phyloP scores from a whole-genome alignment of 2,113 vertebrate species.

The Piprites chloris region DNA sequence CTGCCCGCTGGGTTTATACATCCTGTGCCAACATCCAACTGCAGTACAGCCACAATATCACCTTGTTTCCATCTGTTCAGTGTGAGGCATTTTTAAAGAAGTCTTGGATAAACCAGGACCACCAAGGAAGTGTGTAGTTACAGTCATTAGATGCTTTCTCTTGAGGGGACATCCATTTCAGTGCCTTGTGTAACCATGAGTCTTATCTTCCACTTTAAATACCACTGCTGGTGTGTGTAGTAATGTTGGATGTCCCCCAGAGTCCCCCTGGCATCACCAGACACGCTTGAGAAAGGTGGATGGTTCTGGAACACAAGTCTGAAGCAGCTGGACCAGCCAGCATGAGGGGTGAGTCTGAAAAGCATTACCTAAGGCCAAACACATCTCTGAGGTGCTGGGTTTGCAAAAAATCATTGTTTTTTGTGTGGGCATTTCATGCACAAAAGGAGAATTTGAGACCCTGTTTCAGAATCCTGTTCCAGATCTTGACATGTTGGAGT shows the following conservation, averaged over 20 bases:
- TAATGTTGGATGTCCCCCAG: fast-evolving
- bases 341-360: fast-evolving
- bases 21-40: background rate
- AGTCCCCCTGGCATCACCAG: background rate
- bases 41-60: background rate
- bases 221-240: background rate
- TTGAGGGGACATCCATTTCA: background rate
- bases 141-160: background rate
- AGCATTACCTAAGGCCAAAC: background rate
- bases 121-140: background rate
- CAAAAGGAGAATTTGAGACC: background rate
- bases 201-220: background rate
- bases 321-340: background rate
- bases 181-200: background rate
- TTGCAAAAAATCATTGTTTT: fast-evolving
- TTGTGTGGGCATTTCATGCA: background rate
- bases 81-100: background rate
- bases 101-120: background rate
- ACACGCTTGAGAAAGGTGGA: background rate
- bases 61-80: background rate
- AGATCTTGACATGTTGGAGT: background rate
- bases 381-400: background rate
- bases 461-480: background rate
- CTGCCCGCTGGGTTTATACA: fast-evolving
- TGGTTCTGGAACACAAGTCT: background rate